Base-by-base conservation (phyloP, 2,113 vertebrate species). In the Arvicanthis niloticus region DNA sequence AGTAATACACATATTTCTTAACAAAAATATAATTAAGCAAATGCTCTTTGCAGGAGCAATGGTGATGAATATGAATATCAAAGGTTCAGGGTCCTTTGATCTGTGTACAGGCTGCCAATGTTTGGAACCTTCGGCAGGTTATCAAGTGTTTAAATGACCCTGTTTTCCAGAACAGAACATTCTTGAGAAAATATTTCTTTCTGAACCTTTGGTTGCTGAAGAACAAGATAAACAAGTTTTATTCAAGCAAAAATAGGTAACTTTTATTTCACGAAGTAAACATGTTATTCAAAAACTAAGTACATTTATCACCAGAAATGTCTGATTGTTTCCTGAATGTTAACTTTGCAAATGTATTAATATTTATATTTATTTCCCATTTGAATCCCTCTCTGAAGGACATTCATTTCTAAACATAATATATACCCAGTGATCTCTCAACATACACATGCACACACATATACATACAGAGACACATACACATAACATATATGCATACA, bases 171-270 rank as follows among this genome's bases (percentile, higher is more conserved):
- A 95, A 96, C 95, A 98, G 96, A 97, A 92, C 92, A 97, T 97
- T 93, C 96, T 94, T 67, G 62, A 95, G 94, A 96, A 96, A 95
- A 95, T 91, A 96, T 85, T 97, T 97, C 78, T 96, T 95, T 96
- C 88, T 94, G 84, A 96, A 76, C 62, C 85, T 96, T 93, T 77
- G 80, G 67, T 56, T 96, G 34, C 85, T 92, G 81, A 68, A 56
- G 88, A 97, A 95, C 95, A 93, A 96, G 97, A 97, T 89, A 96
- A 97, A 96, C 97, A 95, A 89, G 95, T 97, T 98, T 96, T 96
- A 82, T 85, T 91, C 72, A 97, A 96, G 84, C 58, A 93, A 78
- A 78, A 86, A 91, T 82, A 91, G 7, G 31, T 93, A 93, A 93
- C 75, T 76, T 93, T 88, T 77, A 92, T 65, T 96, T 94, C 42